Percentiles rank a stretch among this genome's conserved stretches.
These are phyloP conservation scores for Heterodera filipjevi DNA, from an alignment of 2,888 invertebrate genomes.

Conservation along the genomic window DNA sequence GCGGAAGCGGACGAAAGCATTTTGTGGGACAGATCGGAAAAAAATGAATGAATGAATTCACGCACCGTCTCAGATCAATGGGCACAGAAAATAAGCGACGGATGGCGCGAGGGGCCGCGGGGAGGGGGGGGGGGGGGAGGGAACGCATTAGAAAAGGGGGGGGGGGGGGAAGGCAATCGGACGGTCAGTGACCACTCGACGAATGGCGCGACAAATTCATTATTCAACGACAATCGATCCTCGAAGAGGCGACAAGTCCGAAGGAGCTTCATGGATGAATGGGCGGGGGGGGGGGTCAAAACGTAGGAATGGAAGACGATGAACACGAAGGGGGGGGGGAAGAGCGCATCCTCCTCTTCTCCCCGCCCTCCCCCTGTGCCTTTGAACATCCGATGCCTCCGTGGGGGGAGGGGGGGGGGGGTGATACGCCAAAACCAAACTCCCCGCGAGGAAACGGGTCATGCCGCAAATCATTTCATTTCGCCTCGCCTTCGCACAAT, in stretches of 20 bases:
- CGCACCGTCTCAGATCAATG: background rate
- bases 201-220: conserved; percentile 10
- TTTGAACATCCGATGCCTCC: background rate
- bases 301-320: background rate
- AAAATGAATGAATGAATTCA: background rate
- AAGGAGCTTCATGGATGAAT: background rate
- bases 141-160: background rate
- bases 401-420: background rate
- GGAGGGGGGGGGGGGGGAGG: background rate
- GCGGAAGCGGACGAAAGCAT: conserved; percentile 17
- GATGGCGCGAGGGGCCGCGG: background rate
- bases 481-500: background rate
- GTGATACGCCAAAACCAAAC: background rate
- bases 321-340: background rate
- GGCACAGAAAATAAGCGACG: background rate
- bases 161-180: background rate
- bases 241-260: background rate
- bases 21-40: background rate
- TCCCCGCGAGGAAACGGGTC: background rate
- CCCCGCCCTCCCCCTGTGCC: background rate
- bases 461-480: background rate
- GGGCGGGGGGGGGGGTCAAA: background rate
- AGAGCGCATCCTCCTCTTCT: too few species aligned
- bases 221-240: background rate
- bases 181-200: background rate